Evolutionary conservation across 2,888 invertebrate genomes (phyloP).

Genomic region (Tolmerus cingulatus): DNA sequence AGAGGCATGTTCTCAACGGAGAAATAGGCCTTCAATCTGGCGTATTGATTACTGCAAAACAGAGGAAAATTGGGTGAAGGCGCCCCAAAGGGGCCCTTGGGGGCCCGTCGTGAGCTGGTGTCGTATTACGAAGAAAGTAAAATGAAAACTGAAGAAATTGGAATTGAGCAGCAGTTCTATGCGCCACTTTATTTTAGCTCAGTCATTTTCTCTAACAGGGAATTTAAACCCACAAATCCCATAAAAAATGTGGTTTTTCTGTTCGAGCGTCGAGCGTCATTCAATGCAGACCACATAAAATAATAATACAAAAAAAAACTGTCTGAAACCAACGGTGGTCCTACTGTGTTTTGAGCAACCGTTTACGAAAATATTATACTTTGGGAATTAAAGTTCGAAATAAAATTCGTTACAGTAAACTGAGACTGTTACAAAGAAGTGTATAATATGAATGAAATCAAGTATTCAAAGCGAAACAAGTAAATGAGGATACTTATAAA

Average conservation of each 20-base stretch:
- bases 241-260: neutral
- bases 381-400: too few species aligned
- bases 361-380: too few species aligned
- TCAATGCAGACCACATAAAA: neutral
- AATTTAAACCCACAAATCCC: neutral
- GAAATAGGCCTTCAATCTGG: neutral
- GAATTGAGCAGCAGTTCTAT: neutral
- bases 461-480: too few species aligned
- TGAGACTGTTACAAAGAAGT: too few species aligned
- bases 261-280: too few species aligned
- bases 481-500: too few species aligned
- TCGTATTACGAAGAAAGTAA: neutral
- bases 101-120: neutral
- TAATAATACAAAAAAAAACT: neutral
- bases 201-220: neutral
- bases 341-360: too few species aligned
- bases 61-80: neutral
- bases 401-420: too few species aligned
- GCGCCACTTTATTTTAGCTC: neutral
- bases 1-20: neutral
- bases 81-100: neutral
- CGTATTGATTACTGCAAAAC: neutral
- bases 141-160: neutral
- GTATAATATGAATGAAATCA: too few species aligned
- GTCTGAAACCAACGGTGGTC: neutral